These are phyloP conservation scores for Halisarca cf. caerulea DNA, from an alignment of 37 sponge, comb jelly and placozoan genomes.

Conservation along the genomic window DNA sequence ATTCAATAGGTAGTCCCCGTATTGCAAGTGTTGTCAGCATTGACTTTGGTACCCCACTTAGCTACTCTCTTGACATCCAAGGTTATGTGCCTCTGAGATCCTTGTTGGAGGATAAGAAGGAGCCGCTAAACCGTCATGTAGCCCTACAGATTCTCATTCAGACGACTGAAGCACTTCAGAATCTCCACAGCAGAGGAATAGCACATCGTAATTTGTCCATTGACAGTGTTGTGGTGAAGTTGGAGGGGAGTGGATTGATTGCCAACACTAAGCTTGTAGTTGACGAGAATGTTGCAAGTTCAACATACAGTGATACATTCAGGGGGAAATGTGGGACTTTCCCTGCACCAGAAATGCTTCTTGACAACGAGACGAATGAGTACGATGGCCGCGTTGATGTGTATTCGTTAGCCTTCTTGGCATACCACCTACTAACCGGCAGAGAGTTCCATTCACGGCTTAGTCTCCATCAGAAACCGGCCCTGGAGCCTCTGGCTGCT, in stretches of 20 bases:
- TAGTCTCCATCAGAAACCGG: conserved; percentile 6
- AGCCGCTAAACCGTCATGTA: conserved; percentile 24
- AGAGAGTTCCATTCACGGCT: conserved; percentile 17
- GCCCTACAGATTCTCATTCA: conserved; percentile 62
- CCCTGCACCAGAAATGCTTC: conserved; percentile 73
- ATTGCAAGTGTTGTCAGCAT: neutral
- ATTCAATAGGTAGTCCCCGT: neutral
- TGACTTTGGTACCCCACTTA: neutral
- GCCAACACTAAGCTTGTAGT: conserved; percentile 63
- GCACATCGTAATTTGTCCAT: conserved; percentile 66
- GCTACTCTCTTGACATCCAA: neutral
- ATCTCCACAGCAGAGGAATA: conserved; percentile 39
- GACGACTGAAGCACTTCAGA: conserved; percentile 42
- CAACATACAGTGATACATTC: conserved; percentile 30
- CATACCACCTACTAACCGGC: conserved; percentile 63
- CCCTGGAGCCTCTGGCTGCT: conserved; percentile 23
- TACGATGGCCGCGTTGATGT: conserved; percentile 77
- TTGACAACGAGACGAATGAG: conserved; percentile 14
- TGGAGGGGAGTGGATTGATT: conserved; percentile 21
- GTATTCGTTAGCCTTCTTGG: conserved; percentile 69
- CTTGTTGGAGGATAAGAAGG: neutral
- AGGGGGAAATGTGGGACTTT: conserved; percentile 44
- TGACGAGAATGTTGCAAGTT: conserved; percentile 48
- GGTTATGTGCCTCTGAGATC: neutral
- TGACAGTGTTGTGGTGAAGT: conserved; percentile 60